Conservation (phyloP, 2,888 invertebrate genomes). For the Beris morrisii region DNA sequence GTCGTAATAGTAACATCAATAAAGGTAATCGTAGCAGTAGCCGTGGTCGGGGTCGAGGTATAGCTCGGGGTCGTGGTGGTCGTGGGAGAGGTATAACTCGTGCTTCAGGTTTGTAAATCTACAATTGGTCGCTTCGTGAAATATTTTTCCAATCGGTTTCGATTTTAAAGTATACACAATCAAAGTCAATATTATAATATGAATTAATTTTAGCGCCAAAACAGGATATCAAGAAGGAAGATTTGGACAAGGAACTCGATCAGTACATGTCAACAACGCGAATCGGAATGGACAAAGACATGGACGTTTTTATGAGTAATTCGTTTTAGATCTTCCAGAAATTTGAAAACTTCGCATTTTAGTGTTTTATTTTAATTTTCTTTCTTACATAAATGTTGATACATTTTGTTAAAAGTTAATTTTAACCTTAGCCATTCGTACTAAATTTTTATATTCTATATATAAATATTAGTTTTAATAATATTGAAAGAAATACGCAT, state of each 20-base stretch:
- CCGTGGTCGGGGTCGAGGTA: slow-evolving; percentile 39
- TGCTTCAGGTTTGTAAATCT: slow-evolving; percentile 17
- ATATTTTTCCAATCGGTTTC: not conserved
- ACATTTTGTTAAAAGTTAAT: too few relatives aligned
- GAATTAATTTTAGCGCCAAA: slow-evolving; percentile 28
- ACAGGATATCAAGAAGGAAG: slow-evolving; percentile 59
- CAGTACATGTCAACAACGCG: slow-evolving; percentile 69
- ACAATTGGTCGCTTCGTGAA: not conserved
- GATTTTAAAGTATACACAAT: not conserved
- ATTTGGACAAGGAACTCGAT: slow-evolving; percentile 70
- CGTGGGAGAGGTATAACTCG: slow-evolving; percentile 37
- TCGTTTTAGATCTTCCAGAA: not conserved
- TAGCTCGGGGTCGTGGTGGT: slow-evolving; percentile 36
- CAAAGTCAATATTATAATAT: not conserved
- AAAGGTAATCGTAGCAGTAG: slow-evolving; percentile 46
- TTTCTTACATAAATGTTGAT: too few relatives aligned
- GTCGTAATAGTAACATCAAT: slow-evolving; percentile 43
- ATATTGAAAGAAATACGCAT: too few relatives aligned
- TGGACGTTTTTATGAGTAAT: slow-evolving; percentile 15
- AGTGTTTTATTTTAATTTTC: too few relatives aligned
- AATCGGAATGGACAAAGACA: slow-evolving; percentile 50
- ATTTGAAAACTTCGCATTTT: too few relatives aligned
- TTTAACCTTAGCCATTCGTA: too few relatives aligned
- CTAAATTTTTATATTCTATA: too few relatives aligned
- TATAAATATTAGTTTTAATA: too few relatives aligned